Conservation (phyloP, 1,140 invertebrate species). For the Pseudoatta argentina region DNA sequence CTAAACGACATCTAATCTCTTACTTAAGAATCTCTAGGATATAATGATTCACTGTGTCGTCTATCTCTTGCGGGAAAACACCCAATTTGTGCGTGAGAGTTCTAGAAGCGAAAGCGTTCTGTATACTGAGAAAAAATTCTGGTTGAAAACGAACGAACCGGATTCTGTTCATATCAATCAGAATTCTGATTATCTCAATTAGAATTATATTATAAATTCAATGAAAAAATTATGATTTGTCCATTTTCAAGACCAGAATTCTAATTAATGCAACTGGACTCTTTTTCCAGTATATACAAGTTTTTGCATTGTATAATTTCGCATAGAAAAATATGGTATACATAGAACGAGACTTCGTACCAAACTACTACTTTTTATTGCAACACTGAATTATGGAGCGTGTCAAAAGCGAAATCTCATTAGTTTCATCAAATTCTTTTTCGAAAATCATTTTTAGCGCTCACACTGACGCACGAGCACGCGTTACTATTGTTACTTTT, state of each 20-base stretch:
- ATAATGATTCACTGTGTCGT: no score
- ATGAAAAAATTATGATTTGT: no score
- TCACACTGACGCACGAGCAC: not conserved
- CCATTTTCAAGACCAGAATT: no score
- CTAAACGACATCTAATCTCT: no score
- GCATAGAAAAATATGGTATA: not conserved
- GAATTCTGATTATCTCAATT: no score
- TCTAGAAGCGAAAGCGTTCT: not conserved
- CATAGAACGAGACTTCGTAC: not conserved
- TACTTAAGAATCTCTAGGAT: no score
- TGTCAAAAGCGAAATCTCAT: not conserved
- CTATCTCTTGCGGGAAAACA: no score
- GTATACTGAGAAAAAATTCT: no score
- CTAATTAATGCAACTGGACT: no score
- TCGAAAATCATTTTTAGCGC: conserved; percentile 9
- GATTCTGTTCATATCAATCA: no score
- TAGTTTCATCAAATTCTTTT: conserved; percentile 33
- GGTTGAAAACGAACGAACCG: no score
- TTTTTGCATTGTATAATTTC: conserved; percentile 21
- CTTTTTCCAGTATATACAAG: not conserved
- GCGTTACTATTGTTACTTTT: conserved; percentile 3
- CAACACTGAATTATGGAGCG: conserved; percentile 15
- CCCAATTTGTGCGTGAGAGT: not conserved
- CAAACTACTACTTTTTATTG: not conserved
- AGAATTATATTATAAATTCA: no score